These are phyloP conservation scores for Byasa hedistus DNA, from an alignment of 2,888 invertebrate species.

Conservation along the genomic window DNA sequence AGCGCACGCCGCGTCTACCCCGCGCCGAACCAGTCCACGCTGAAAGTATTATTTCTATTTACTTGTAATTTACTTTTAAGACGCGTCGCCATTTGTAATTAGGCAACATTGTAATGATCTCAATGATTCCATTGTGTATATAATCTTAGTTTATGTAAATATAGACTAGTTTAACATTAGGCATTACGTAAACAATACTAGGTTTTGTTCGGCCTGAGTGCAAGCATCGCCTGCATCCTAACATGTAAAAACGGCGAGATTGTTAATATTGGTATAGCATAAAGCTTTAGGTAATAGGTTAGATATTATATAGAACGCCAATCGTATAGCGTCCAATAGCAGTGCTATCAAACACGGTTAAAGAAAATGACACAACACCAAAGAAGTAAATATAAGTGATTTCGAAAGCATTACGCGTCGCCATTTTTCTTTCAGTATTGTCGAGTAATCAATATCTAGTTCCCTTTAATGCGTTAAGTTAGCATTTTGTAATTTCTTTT, in stretches of 20 bases:
- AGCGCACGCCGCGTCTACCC: slow-evolving; percentile 40
- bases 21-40: slow-evolving; percentile 72
- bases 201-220: slow-evolving; percentile 48
- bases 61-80: slow-evolving; percentile 55
- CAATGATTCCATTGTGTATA: slow-evolving; percentile 79
- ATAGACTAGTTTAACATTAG: slow-evolving; percentile 49
- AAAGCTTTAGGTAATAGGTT: slow-evolving; percentile 20
- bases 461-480: slow-evolving; percentile 40
- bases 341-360: slow-evolving; percentile 53
- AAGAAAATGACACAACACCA: slow-evolving; percentile 74
- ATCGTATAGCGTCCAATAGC: slow-evolving; percentile 73
- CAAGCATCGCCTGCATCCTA: slow-evolving; percentile 46
- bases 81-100: slow-evolving; percentile 63
- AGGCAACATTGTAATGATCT: slow-evolving; percentile 70
- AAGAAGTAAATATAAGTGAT: slow-evolving; percentile 70
- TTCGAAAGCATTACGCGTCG: slow-evolving; percentile 60
- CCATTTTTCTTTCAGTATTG: slow-evolving; percentile 74
- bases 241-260: slow-evolving; percentile 20
- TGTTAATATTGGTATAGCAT: slow-evolving; percentile 27
- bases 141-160: slow-evolving; percentile 67
- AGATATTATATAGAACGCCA: slow-evolving; percentile 51
- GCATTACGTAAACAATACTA: slow-evolving; percentile 46
- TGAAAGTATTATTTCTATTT: slow-evolving; percentile 74
- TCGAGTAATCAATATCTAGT: slow-evolving; percentile 60
- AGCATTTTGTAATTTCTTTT: slow-evolving; percentile 26